Evolutionary conservation across 2,888 invertebrate genomes (phyloP), one percentile per base, ranked within the genome.

Genomic region (Epistrophella euchroma): DNA sequence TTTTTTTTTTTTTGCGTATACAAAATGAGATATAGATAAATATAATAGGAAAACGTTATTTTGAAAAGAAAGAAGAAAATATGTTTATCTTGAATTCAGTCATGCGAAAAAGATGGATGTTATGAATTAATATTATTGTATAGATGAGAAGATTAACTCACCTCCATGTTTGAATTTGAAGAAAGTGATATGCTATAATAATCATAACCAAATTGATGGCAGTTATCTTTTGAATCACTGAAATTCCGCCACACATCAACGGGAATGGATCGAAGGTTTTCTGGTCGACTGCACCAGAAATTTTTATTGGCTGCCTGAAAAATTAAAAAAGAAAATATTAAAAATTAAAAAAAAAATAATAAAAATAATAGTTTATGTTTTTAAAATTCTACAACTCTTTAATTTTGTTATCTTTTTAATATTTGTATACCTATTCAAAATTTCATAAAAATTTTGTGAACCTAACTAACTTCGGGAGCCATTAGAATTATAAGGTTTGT

Each of bases 251-350:
- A 96, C 43, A 92, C 90, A 1, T 93, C 92, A 47, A 94, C 89
- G 1, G 94, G 92, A 40, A 96, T 90, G 80, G 93, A 90, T 45
- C 93, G 90, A 32, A 95, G 92, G 87, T 94, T 93, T 0, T 92
- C 92, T 1, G 96, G 96, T 73, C 94, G 92, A 74, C 94, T 93
- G 90, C 96, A 97, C 96, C 96, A 96, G 89, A 94, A 95, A 56
- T 95, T 94, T 86, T 94, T 94, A 85, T 94, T 93, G 88, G 94
- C 94, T 66, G 95, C 95, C 94, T 95, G 91, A 40, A 92, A 89
- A 74, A 4, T 37, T 43, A 37, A 25, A 70, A 11, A 10, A 5
- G 13, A 73, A 56, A 25, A 19, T 19, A 17, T 19, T 4, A 4
- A 13, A 4, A 4, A 3, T 2, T 11, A 37, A 3, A 2, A 25